Percentiles rank a stretch among this genome's conserved stretches.
Conservation (phyloP, 2,113 vertebrate genomes). For the Elachura formosa region DNA sequence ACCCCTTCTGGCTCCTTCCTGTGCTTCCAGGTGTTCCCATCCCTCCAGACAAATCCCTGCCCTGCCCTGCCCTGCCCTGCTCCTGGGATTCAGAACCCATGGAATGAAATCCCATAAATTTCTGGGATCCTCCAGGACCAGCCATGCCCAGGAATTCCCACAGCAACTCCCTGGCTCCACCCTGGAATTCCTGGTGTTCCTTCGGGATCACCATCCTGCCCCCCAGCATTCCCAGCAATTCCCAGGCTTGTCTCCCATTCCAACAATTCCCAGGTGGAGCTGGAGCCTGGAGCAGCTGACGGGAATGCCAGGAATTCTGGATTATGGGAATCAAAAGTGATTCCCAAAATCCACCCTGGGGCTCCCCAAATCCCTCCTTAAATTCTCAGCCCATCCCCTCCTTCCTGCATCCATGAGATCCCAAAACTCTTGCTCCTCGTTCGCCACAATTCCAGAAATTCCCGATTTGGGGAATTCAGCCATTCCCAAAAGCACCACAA, state of each 20-base stretch:
- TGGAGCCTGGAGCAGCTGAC: background rate
- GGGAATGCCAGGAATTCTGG: background rate
- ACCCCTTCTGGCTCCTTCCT: background rate
- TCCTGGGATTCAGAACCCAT: background rate
- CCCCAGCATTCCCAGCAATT: background rate
- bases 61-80: background rate
- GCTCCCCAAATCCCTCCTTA: background rate
- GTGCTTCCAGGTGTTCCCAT: background rate
- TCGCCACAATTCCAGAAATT: background rate
- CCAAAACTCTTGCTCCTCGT: background rate
- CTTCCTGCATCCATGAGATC: background rate
- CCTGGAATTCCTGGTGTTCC: fast-evolving
- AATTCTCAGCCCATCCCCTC: background rate
- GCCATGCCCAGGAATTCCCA: background rate
- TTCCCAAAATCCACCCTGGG: background rate
- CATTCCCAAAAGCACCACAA: background rate
- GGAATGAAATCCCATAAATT: background rate
- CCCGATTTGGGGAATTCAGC: background rate
- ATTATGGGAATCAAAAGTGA: background rate
- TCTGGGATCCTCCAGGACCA: background rate
- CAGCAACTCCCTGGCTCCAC: background rate
- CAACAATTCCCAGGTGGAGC: background rate
- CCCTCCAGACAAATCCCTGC: background rate
- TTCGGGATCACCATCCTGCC: background rate
- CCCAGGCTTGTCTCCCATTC: background rate